Base-by-base conservation (phyloP, 2,113 vertebrate genomes). In the Crotalus horridus region DNA sequence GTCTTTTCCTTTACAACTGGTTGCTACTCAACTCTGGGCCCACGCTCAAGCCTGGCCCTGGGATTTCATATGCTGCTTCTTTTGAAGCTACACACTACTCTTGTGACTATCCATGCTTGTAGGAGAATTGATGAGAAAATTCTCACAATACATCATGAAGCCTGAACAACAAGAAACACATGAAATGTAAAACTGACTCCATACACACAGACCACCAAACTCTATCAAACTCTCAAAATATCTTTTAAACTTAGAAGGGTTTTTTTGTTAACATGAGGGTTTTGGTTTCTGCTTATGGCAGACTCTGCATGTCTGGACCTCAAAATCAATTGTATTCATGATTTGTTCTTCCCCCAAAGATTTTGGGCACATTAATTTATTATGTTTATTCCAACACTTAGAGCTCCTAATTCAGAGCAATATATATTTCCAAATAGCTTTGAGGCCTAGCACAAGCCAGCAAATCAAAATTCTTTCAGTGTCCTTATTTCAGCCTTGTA, bases 61-160 rank as follows among this genome's bases (percentile, higher is more conserved):
- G 48, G n/a, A 89, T 92, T 94, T 94, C 86, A 93, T 7, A 46
- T 69, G 24, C 54, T 96, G 29, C 92, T 93, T 90, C 74, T 94
- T 94, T 92, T 1, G 0, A 55, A 46, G 58, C 13, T 1, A 0
- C 1, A 1, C 51, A 94, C 3, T 87, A 69, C 46, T 54, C 33
- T 74, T 54, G 39, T 39, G 33, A 87, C 59, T 8, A 12, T 87
- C 61, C 33, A 33, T 90, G 11, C 51, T 69, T 95, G 89, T 91
- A 51, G 81, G 3, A 7, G 51, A 53, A 51, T 94, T 86, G 93
- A 1, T 90, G 91, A 92, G 90, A 88, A 92, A 54, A 89, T 53
- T 54, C 88, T 61, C 29, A 88, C 91, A 17, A 8, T 93, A 26
- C 89, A 24, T 96, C 69, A 74, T 8, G 5, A 55, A 2, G 1